Base-by-base conservation (phyloP, 2,113 vertebrate species). In the Heteronetta atricapilla region DNA sequence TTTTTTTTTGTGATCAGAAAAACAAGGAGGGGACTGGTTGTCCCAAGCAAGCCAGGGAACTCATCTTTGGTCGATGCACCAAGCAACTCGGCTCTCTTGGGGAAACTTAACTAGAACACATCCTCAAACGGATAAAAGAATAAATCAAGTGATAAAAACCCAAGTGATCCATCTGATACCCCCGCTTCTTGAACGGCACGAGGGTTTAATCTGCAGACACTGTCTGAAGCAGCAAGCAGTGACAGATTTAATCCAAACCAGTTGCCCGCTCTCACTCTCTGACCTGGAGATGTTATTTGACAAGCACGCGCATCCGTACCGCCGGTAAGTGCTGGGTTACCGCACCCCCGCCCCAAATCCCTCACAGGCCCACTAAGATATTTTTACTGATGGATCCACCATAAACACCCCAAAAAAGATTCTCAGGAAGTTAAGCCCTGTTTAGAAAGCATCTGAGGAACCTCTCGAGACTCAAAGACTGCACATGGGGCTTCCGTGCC, bases 401-500 rank as follows among this genome's bases (percentile, higher is more conserved):
- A 34, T 10, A 23, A 46, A 42, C 33, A 21, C 33, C 10, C 26
- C 33, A 8, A 15, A 33, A 17, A 22, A 42, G 21, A 42, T 31
- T 25, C 52, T 48, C 53, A 38, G 31, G 42, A 60, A 46, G 58
- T 33, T 9, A 26, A 14, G 25, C 25, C 48, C 20, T 55, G 28
- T 31, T 29, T 44, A 40, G 29, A 33, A 67, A 33, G 29, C 9
- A 21, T 31, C 29, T 31, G 29, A 44, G 29, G 64, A 44, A 67
- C 12, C 40, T 33, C 20, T 15, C 20, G 19, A 4, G 38, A 10
- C 63, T 36, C 42, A 7, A 38, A 38, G n/a, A 20, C 23, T 2
- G 0, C 18, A 8, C n/a, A n/a, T 0, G 15, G 6, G 5, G 3
- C 75, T 36, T 5, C 38, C 11, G 36, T 2, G 19, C 3, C 44